Evolutionary conservation across 2,797 vertebrate genomes (phyloP), one percentile per base, ranked within the genome.

Genomic region (Emys orbicularis): DNA sequence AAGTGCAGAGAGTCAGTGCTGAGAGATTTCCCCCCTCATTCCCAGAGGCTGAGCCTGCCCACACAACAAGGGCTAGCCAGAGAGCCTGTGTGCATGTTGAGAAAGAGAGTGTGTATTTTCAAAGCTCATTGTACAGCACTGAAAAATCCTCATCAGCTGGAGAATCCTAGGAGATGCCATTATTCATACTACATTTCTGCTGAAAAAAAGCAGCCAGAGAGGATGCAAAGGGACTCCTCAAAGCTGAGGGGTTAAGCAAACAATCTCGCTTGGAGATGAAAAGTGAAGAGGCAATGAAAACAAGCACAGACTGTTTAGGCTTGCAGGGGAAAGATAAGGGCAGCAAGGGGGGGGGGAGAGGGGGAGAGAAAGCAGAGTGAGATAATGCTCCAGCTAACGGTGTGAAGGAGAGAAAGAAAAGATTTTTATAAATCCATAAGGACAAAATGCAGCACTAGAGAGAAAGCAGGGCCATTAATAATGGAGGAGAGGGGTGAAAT

Each of bases 291-390:
- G 81, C 81, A 11, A 23, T 52, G 91, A 86, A 93, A 56, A 25
- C 0, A 3, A 90, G 57, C 4, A 0, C 0, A 0, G 31, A 4
- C 68, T 89, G 65, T 0, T 0, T 53, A 0, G 0, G 79, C 41
- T 82, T 65, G 86, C 0, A 1, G 84, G 27, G 54, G 23, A 34
- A 50, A 85, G 87, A 86, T 91, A 87, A 90, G 72, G 79, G 31
- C 44, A 79, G 7, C 10, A 7, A 79, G 5, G 3, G 52, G 41
- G 41, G 41, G 44, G 2, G 1, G 34, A 9, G 9, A 7, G 18
- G 12, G 15, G 34, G 47, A 44, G 29, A n/a, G 49, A 68, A 91
- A 85, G 11, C 3, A 0, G 81, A 59, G 7, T 6, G 0, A 0
- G 82, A 16, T 81, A 61, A 86, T 77, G 59, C 74, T 94, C 29